phyloP scores from a whole-genome alignment of 37 sponge, comb jelly and placozoan genomes.

The Agelas oroides region DNA sequence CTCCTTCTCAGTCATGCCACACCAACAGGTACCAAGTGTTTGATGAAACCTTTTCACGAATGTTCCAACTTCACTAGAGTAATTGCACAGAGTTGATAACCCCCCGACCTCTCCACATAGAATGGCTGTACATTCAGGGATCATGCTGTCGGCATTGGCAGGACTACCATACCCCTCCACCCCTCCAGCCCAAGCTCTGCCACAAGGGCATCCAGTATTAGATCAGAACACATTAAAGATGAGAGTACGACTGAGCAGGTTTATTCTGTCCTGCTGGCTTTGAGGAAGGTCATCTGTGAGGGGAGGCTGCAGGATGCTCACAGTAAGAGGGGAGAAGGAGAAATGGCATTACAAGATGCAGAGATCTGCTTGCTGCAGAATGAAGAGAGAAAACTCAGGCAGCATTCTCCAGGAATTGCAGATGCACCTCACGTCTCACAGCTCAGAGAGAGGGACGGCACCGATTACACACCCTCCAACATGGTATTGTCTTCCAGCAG shows the following conservation, averaged over 20 bases:
- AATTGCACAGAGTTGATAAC: too few relatives aligned
- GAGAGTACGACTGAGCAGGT: too few relatives aligned
- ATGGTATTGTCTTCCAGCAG: too few relatives aligned
- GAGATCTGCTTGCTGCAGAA: background rate
- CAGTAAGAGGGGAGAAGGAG: background rate
- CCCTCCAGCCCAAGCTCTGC: too few relatives aligned
- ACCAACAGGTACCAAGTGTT: slow-evolving; percentile 34
- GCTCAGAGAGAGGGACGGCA: too few relatives aligned
- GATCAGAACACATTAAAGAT: too few relatives aligned
- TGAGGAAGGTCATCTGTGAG: background rate
- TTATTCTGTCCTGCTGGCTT: background rate
- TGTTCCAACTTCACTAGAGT: too few relatives aligned
- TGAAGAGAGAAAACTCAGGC: slow-evolving; percentile 11
- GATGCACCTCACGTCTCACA: too few relatives aligned
- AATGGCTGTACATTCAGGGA: slow-evolving; percentile 47
- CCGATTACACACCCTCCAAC: too few relatives aligned
- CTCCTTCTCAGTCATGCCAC: slow-evolving; percentile 35
- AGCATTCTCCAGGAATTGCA: too few relatives aligned
- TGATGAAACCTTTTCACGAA: too few relatives aligned
- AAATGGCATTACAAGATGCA: background rate
- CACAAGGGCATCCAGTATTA: background rate
- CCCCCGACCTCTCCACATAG: background rate
- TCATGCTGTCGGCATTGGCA: slow-evolving; percentile 5
- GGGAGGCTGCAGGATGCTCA: background rate
- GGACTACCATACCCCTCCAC: background rate